phyloP scores from a whole-genome alignment of 2,888 invertebrate species.

The Coecobrya sp. region DNA sequence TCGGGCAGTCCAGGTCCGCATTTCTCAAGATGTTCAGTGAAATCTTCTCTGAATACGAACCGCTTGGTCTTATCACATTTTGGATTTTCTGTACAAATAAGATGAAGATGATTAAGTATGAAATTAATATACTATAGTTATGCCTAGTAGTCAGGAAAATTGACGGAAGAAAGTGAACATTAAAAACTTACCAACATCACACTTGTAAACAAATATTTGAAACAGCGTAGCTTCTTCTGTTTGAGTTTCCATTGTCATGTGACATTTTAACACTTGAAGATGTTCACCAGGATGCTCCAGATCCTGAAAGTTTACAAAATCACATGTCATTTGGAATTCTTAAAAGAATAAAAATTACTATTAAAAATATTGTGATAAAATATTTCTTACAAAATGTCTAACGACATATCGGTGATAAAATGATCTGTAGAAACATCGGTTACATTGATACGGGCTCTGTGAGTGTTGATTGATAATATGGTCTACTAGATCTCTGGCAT shows the following conservation, averaged over 20 bases:
- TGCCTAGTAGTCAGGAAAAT: too few species aligned
- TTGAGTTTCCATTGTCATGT: slow-evolving; percentile 11
- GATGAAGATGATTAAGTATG: too few species aligned
- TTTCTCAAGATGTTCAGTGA: slow-evolving; percentile 57
- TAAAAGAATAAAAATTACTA: too few species aligned
- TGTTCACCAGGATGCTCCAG: slow-evolving; percentile 56
- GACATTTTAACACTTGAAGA: slow-evolving; percentile 49
- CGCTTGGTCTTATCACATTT: slow-evolving; percentile 50
- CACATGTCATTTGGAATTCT: background rate
- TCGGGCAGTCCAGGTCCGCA: slow-evolving; percentile 51
- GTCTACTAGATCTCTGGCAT: slow-evolving; percentile 88
- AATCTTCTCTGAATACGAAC: slow-evolving; percentile 77
- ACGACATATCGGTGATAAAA: slow-evolving; percentile 90
- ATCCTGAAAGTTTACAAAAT: slow-evolving; percentile 81
- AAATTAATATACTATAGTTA: too few species aligned
- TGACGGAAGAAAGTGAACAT: too few species aligned
- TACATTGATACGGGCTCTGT: slow-evolving; percentile 90
- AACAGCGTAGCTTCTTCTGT: slow-evolving; percentile 63
- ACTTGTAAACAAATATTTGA: slow-evolving; percentile 79
- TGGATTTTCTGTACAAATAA: slow-evolving; percentile 60
- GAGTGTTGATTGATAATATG: slow-evolving; percentile 91
- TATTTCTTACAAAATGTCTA: slow-evolving; percentile 89
- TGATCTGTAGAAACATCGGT: slow-evolving; percentile 91
- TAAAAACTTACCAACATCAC: slow-evolving; percentile 73
- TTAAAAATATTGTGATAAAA: background rate